Conservation (phyloP, 1,140 invertebrate species). For the Tetramorium parvispinum region DNA sequence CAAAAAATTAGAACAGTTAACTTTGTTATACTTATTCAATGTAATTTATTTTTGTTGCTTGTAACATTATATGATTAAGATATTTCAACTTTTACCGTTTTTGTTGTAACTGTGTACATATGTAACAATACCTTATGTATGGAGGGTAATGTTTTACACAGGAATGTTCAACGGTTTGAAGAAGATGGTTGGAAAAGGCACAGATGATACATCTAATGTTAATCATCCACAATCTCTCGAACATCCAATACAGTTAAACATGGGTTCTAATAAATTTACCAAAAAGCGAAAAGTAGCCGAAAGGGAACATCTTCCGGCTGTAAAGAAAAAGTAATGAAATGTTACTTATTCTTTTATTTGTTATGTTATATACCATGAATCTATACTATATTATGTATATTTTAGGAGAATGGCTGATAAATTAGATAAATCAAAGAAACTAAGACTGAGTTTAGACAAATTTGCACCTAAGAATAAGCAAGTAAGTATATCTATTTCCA, state of each 20-base stretch:
- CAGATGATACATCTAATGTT: constrained; percentile 77
- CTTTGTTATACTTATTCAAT: constrained; percentile 1
- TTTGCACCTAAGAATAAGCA: constrained; percentile 79
- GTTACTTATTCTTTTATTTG: neutral
- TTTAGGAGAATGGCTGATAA: constrained; percentile 76
- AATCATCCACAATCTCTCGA: constrained; percentile 54
- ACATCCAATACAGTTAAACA: constrained; percentile 68
- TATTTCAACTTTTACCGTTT: constrained; percentile 1
- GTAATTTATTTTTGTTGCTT: neutral
- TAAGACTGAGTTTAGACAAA: constrained; percentile 81
- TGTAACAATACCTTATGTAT: neutral
- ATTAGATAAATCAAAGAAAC: constrained; percentile 81
- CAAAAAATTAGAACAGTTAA: neutral
- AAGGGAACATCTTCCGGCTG: constrained; percentile 79
- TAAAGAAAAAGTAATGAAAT: constrained; percentile 86
- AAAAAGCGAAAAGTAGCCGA: constrained; percentile 88
- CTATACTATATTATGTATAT: neutral
- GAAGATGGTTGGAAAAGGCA: constrained; percentile 89
- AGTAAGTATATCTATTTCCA: constrained; percentile 64
- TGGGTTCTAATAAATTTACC: constrained; percentile 86
- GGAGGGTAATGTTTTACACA: constrained; percentile 79
- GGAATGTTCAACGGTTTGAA: constrained; percentile 92
- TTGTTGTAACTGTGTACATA: neutral
- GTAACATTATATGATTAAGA: neutral
- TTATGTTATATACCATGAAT: neutral